Base-by-base conservation (phyloP, 2,113 vertebrate species). In the Trochalopteron elliotii region DNA sequence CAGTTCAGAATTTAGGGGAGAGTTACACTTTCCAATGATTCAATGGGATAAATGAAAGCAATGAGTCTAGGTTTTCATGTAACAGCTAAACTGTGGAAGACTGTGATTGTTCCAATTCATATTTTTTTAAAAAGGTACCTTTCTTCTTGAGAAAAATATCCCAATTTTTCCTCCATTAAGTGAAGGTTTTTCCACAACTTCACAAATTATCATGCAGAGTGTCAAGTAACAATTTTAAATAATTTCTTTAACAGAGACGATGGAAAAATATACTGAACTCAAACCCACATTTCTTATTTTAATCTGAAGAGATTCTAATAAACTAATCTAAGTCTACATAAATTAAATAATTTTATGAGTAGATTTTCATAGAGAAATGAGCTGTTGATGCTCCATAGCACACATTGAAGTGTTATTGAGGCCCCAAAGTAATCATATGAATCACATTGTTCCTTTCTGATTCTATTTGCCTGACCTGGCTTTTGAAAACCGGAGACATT, bases 401-500 rank as follows among this genome's bases (percentile, higher is more conserved):
- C 30, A 27, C 7, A 10, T 4, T 39, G 25, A 85, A 67, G 6
- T 40, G 68, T 30, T 17, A 20, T 78, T 78, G 39, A 44, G 52
- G 23, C 13, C 14, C 25, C 35, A 68, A 45, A 95, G 16, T 13
- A 79, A 39, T 52, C 20, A 27, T 24, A 14, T 21, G 42, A 81
- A 80, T 88, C 42, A 47, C 22, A 52, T 28, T 14, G 9, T 40
- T 71, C 3, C 4, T 84, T 76, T 89, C 25, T 71, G 60, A 60
- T 44, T 67, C 17, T 82, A 5, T 89, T 82, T 93, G 28, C 7
- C 15, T 79, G 49, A 74, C 27, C 17, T 53, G 52, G 13, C 31
- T 79, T 92, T 96, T 91, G 50, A 83, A 85, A 97, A 95, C 40
- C 79, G 18, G 74, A 91, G 37, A 9, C 7, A 60, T 68, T 40